Base-by-base conservation (phyloP, 37 sponge, comb jelly and placozoan genomes). In the Dysidea cf. avara region DNA sequence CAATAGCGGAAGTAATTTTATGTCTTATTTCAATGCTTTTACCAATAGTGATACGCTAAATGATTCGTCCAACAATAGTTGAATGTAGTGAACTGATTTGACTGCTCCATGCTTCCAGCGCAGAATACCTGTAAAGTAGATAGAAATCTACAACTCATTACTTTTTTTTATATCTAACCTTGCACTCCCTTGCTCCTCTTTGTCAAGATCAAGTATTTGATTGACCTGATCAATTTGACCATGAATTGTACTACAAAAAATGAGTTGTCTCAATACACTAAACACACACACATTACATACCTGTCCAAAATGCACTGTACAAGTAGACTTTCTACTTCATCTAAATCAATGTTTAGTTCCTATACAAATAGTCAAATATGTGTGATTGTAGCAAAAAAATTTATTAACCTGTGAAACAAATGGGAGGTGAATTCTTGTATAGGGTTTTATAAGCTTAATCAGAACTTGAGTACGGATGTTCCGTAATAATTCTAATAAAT, bases 401-500 rank as follows among this genome's bases (percentile, higher is more conserved):
- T 68, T 21, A 29, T 60, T 57, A 54, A 94, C 95, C 62, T 77
- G 60, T 11, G 93, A 72, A 31, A 96, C 75, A 55, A 83, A 92
- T 20, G 86, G 72, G n/a, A 96, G 92, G 67, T 82, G 52, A 12
- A 96, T 77, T 60, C 93, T 43, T 14, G 90, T 96, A 74, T 96
- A 96, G 0, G 97, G 97, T 32, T 78, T 64, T 51, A 96, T 96
- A 21, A 96, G 85, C 31, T 87, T 92, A 48, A 93, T 81, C 21
- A 96, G 82, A 1, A 96, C 97, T 68, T 96, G 93, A 17, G 82
- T 83, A 3, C 92, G 82, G 36, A 87, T 93, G 74, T 93, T 93
- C 17, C 86, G 38, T 39, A 93, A 49, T 29, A 93, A 48, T 29
- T 93, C 94, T 43, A n/a, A 9, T 43, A 43, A 9, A 5, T 14